Evolutionary conservation across 2,113 vertebrate genomes (phyloP).

Genomic region (Bufo bufo): DNA sequence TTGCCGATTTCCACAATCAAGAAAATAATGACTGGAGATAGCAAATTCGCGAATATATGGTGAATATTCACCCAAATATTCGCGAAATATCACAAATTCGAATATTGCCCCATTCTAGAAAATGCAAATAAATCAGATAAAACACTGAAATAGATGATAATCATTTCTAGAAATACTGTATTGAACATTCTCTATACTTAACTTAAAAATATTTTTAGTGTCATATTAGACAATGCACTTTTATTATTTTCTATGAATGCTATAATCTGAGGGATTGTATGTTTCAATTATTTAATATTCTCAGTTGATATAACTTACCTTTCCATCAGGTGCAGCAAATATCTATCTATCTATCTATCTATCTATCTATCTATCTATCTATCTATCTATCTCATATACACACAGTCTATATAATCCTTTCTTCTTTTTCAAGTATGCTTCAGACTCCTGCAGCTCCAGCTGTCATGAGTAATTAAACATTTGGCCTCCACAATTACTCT

Average conservation of each 20-base stretch:
- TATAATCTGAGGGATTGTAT: background rate
- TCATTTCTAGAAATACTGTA: background rate
- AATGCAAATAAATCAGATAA: background rate
- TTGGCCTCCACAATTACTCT: slow-evolving; percentile 96
- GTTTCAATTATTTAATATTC: background rate
- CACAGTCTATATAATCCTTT: slow-evolving; percentile 69
- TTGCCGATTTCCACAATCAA: no score
- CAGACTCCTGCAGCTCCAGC: slow-evolving; percentile 91
- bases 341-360: slow-evolving; percentile 8
- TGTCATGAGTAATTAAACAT: slow-evolving; percentile 99
- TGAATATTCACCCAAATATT: no score
- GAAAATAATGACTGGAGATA: no score
- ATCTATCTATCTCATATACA: slow-evolving; percentile 7
- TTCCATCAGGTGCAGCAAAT: background rate
- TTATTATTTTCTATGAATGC: background rate
- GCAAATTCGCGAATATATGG: no score
- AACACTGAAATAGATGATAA: background rate
- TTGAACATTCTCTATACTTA: background rate
- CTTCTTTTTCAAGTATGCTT: slow-evolving; percentile 83
- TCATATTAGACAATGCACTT: background rate
- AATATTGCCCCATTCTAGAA: background rate
- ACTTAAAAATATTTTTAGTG: background rate
- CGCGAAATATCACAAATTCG: no score
- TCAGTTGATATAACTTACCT: background rate
- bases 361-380: slow-evolving; percentile 36